Conservation (phyloP, 2,888 invertebrate genomes). For the Brachycybe producta region DNA sequence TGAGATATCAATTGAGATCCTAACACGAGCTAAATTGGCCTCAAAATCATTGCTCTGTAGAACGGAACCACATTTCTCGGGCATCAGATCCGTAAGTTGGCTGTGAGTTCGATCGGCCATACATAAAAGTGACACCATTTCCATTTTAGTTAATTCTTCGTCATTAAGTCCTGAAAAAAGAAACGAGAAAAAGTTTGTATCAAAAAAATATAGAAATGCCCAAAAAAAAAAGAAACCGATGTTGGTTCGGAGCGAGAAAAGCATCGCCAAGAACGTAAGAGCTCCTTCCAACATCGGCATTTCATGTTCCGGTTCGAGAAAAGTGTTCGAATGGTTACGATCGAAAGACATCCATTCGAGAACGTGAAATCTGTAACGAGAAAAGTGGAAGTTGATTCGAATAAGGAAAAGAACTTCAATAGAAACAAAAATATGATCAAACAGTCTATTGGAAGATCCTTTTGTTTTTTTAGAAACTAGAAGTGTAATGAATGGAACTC, state of each 20-base stretch:
- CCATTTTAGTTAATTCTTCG: slow-evolving; percentile 57
- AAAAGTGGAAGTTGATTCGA: no score
- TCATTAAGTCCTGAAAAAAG: slow-evolving; percentile 42
- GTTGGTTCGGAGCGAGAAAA: slow-evolving; percentile 77
- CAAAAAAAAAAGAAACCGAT: slow-evolving; percentile 43
- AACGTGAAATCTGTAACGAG: slow-evolving; percentile 57
- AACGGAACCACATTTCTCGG: slow-evolving; percentile 77
- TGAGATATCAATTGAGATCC: slow-evolving; percentile 22
- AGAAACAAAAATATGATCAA: slow-evolving; percentile 31
- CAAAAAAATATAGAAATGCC: neutral
- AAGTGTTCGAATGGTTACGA: slow-evolving; percentile 36
- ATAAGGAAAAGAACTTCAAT: slow-evolving; percentile 21
- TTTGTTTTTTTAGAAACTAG: no score
- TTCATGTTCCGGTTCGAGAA: slow-evolving; percentile 63
- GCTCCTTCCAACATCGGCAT: slow-evolving; percentile 84
- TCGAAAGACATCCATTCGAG: slow-evolving; percentile 52
- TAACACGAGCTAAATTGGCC: slow-evolving; percentile 60
- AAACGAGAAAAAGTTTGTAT: slow-evolving; percentile 4
- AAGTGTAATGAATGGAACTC: no score
- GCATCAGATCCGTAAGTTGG: slow-evolving; percentile 87
- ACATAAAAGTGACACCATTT: slow-evolving; percentile 84
- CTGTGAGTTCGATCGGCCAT: slow-evolving; percentile 93
- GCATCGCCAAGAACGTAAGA: slow-evolving; percentile 74
- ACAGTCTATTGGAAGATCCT: no score
- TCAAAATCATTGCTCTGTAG: slow-evolving; percentile 73